Base-by-base conservation (phyloP, 2,888 invertebrate species). In the Acleris sparsana region DNA sequence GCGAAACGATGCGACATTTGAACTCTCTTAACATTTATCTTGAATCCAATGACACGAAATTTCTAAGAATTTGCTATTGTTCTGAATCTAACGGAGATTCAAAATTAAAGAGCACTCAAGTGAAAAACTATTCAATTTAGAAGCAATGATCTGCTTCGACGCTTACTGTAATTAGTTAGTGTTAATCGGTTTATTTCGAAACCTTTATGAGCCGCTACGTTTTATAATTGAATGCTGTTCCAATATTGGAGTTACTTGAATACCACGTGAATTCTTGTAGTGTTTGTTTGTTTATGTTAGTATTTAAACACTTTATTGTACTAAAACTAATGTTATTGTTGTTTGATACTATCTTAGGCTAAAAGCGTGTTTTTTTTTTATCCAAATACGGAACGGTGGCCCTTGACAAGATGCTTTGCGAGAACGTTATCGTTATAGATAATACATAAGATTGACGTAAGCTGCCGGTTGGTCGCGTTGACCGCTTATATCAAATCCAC, bases 101-200 rank as follows among this genome's bases (percentile, higher is more conserved):
- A 51, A 55, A 49, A 52, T 52, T 44, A 46, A 71, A 79, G 77
- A 72, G 75, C 76, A 76, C 76, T 79, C 79, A 80, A 82, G 78
- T 79, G 79, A 75, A 70, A 73, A 75, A 73, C 77, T 79, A 77
- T 80, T 82, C 80, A 78, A 80, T 82, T 80, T 80, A 70, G 69
- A 75, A 80, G 80, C 85, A 77, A 87, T 88, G 87, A 85, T 80
- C 76, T 85, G 89, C 78, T 85, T 77, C 79, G 81, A 73, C 80
- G 88, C 80, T 72, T 82, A 72, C 76, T 75, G 78, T 79, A 79
- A 80, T 73, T 72, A 67, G 69, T 69, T 62, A 51, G 69, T 61
- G 68, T 51, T 62, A 66, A 66, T 66, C 46, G 66, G 52, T 66
- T 66, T 33, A 61, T 66, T 57, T 57, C 60, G 44, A 66, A 65